Conservation (phyloP, 1,140 invertebrate species). For the Drosophila eugracilis region DNA sequence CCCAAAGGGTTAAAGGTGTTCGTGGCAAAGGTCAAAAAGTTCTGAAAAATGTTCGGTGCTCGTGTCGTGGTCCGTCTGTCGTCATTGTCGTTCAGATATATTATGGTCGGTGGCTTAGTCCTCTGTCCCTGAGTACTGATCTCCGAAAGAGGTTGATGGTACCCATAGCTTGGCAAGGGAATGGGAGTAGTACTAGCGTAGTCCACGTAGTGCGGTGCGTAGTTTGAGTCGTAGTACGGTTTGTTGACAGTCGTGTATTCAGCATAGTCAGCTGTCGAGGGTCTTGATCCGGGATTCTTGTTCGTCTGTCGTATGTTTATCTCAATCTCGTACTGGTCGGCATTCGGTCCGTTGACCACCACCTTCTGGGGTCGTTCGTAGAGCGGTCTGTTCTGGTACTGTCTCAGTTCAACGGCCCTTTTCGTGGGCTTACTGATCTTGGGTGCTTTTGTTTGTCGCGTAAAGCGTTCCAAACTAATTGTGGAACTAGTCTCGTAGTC, state of each 20-base stretch:
- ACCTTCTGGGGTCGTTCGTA: slow-evolving; percentile 74
- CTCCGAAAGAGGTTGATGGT: slow-evolving; percentile 46
- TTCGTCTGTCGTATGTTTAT: slow-evolving; percentile 84
- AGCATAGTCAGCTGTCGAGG: slow-evolving; percentile 33
- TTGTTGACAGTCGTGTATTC: slow-evolving; percentile 70
- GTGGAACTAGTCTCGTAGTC: slow-evolving; percentile 7
- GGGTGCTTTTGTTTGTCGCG: slow-evolving; percentile 48
- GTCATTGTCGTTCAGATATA: slow-evolving; percentile 74
- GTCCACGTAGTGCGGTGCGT: slow-evolving; percentile 60
- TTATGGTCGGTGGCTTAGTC: slow-evolving; percentile 79
- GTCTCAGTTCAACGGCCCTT: slow-evolving; percentile 57
- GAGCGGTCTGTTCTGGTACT: slow-evolving; percentile 59
- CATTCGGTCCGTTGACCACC: slow-evolving; percentile 68
- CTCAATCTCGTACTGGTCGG: slow-evolving; percentile 83
- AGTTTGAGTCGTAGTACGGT: slow-evolving; percentile 58
- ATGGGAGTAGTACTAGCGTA: slow-evolving; percentile 61
- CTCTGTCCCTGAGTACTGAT: slow-evolving; percentile 35
- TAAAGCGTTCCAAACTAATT: slow-evolving; percentile 7
- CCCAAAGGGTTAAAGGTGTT: slow-evolving; percentile 58
- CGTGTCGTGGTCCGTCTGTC: slow-evolving; percentile 62
- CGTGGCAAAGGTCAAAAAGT: slow-evolving; percentile 69
- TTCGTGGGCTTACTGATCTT: slow-evolving; percentile 57
- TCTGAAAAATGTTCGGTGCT: slow-evolving; percentile 74
- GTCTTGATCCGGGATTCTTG: slow-evolving; percentile 56
- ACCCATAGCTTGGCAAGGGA: slow-evolving; percentile 44